These are phyloP conservation scores for Tigriopus japonicus DNA, from an alignment of 1,140 invertebrate species.

Conservation along the genomic window DNA sequence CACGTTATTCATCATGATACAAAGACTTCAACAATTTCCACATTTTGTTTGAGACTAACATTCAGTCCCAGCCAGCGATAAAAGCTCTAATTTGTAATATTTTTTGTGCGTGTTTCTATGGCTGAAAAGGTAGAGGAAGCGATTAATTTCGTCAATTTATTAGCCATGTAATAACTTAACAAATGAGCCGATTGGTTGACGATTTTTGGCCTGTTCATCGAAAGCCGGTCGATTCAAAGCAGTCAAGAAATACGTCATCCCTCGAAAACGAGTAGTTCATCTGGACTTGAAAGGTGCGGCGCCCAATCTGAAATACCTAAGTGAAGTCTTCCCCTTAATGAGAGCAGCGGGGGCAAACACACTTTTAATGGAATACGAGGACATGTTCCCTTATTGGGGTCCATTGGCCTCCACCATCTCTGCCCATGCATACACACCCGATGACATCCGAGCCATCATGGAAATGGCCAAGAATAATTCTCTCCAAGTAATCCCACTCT, in stretches of 20 bases:
- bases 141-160: no score
- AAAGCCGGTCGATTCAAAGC: no score
- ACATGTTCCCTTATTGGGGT: slow-evolving; percentile 83
- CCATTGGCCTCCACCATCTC: slow-evolving; percentile 44
- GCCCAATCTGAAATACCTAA: slow-evolving; percentile 23
- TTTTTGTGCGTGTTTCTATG: no score
- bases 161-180: no score
- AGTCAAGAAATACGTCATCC: background rate
- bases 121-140: no score
- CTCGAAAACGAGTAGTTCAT: slow-evolving; percentile 21
- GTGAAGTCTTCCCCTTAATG: slow-evolving; percentile 28
- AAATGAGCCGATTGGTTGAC: no score
- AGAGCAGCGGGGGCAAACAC: slow-evolving; percentile 29
- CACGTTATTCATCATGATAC: no score
- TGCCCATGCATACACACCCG: slow-evolving; percentile 49
- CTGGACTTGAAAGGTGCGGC: slow-evolving; percentile 31
- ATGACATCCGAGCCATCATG: slow-evolving; percentile 44
- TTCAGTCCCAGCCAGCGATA: no score
- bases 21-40: no score
- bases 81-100: no score
- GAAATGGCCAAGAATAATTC: slow-evolving; percentile 39
- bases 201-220: no score
- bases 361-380: slow-evolving; percentile 83
- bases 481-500: slow-evolving; percentile 67
- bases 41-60: no score